Evolutionary conservation across 2,113 vertebrate species (phyloP).

Genomic region (Syrrhaptes paradoxus): DNA sequence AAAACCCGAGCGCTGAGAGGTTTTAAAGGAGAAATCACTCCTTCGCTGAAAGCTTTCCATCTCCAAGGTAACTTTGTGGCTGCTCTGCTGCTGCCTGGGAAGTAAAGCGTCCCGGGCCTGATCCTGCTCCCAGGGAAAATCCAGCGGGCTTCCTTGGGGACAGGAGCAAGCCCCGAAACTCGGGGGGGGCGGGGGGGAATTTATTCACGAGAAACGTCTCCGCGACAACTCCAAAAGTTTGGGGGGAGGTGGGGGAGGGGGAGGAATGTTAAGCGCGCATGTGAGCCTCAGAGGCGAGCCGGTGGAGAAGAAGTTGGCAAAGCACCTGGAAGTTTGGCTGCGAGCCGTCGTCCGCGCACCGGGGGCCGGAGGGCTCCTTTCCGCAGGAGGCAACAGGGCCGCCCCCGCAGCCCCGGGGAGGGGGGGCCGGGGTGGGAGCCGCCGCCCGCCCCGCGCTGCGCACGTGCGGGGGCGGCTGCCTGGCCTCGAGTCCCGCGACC

Average conservation of each 20-base stretch:
- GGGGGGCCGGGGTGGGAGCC: too few species aligned
- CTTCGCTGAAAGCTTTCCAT: background rate
- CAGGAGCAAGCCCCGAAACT: background rate
- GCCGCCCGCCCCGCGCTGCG: background rate
- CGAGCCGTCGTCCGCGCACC: background rate
- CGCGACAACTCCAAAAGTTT: background rate
- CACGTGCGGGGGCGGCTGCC: background rate
- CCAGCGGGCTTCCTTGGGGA: background rate
- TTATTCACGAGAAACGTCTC: background rate
- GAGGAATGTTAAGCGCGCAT: background rate
- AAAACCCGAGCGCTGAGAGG: background rate
- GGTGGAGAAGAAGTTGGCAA: background rate
- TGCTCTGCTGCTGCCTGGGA: background rate
- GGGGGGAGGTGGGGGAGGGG: background rate
- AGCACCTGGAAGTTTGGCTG: slow-evolving; percentile 29
- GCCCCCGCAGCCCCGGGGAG: background rate
- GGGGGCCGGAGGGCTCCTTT: background rate
- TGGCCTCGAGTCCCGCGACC: background rate
- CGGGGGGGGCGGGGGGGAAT: too few species aligned
- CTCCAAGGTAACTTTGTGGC: slow-evolving; percentile 32
- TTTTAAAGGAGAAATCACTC: background rate
- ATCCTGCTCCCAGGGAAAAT: background rate
- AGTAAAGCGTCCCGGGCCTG: background rate
- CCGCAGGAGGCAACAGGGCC: background rate
- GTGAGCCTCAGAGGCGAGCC: background rate